Conservation (phyloP, 2,888 invertebrate species). For the Acanthopleura granulata region DNA sequence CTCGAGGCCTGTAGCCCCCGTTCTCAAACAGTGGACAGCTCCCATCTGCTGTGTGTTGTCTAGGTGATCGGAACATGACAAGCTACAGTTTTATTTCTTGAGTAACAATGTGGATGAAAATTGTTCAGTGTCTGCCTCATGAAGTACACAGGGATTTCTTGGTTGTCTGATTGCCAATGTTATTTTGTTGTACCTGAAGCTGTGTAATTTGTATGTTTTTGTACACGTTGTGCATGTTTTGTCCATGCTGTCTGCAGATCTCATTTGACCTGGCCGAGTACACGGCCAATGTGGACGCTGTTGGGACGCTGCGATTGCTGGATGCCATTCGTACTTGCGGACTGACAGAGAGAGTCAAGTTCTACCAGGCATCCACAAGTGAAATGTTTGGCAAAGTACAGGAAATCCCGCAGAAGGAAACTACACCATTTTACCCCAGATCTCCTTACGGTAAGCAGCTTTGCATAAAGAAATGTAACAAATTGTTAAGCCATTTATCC, state of each 20-base stretch:
- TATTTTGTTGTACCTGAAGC: no score
- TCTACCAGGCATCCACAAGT: constrained; percentile 70
- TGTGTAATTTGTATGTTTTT: neutral
- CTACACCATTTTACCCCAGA: constrained; percentile 70
- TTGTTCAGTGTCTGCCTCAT: no score
- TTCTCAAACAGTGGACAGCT: no score
- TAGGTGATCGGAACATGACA: no score
- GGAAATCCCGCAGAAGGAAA: constrained; percentile 70
- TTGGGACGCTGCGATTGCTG: constrained; percentile 67
- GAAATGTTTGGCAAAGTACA: constrained; percentile 70
- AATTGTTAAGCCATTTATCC: no score
- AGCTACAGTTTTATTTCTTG: no score
- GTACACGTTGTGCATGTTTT: neutral
- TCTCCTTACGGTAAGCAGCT: constrained; percentile 67
- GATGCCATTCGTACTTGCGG: constrained; percentile 69
- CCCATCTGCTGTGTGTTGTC: no score
- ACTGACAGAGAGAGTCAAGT: constrained; percentile 57
- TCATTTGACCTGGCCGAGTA: constrained; percentile 99
- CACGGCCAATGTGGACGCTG: constrained; percentile 85
- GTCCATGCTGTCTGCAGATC: constrained; percentile 71
- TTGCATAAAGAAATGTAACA: no score
- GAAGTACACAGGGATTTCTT: no score
- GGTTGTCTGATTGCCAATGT: no score
- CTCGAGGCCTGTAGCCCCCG: no score
- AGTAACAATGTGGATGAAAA: no score